These are phyloP conservation scores for Tragelaphus strepsiceros DNA, from an alignment of 2,113 vertebrate species.

Conservation along the genomic window DNA sequence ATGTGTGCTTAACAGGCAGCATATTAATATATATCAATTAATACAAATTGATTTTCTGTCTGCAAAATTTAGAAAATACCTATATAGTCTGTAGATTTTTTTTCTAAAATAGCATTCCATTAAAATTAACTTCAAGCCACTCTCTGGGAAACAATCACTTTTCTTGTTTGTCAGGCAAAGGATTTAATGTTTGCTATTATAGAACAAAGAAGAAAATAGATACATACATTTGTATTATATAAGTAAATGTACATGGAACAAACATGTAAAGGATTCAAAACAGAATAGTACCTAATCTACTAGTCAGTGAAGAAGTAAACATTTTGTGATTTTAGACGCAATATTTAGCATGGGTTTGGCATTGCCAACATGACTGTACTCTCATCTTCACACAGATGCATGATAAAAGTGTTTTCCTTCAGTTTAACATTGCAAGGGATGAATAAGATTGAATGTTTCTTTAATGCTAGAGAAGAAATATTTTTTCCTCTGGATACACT, in stretches of 20 bases:
- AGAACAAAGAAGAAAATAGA: not conserved
- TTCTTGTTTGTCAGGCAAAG: not conserved
- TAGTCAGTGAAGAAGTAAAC: not conserved
- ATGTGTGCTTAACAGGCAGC: not conserved
- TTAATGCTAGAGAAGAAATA: not conserved
- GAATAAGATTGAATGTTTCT: not conserved
- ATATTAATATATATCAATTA: not conserved
- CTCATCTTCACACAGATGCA: not conserved
- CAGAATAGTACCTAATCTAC: not conserved
- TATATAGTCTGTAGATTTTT: not conserved
- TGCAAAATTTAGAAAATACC: not conserved
- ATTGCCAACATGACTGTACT: not conserved
- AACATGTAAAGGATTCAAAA: not conserved
- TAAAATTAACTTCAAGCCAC: not conserved
- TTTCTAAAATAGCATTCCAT: not conserved
- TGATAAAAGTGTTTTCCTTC: not conserved
- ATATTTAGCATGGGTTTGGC: not conserved
- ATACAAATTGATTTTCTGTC: not conserved
- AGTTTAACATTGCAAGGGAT: not conserved
- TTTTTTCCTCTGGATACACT: not conserved
- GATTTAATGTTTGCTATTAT: not conserved
- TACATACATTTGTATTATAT: not conserved
- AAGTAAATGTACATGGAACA: not conserved
- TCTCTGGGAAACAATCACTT: not conserved
- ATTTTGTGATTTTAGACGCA: not conserved